These are phyloP conservation scores for Andricus grossulariae DNA, from an alignment of 1,140 invertebrate genomes.

Conservation along the genomic window DNA sequence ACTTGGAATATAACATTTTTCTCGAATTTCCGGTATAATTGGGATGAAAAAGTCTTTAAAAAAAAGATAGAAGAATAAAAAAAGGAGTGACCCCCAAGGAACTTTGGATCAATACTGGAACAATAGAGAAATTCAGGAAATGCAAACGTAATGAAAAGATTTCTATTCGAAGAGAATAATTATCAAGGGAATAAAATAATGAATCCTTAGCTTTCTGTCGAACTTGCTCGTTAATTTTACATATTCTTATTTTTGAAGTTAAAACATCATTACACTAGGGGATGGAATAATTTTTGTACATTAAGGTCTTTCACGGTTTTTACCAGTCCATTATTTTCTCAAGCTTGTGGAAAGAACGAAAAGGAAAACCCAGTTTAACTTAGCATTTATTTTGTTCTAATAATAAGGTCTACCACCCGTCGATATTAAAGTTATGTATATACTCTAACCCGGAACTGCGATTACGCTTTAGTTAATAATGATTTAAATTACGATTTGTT, in stretches of 20 bases:
- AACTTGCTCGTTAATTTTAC: constrained; percentile 4
- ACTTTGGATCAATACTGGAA: constrained; percentile 22
- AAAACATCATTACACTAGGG: background rate
- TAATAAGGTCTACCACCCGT: background rate
- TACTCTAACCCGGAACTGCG: background rate
- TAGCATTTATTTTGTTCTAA: background rate
- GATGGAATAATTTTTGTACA: background rate
- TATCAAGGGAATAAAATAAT: constrained; percentile 16
- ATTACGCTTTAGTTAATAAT: background rate
- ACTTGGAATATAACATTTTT: background rate
- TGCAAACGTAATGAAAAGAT: constrained; percentile 17
- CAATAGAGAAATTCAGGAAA: constrained; percentile 23
- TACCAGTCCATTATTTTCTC: background rate
- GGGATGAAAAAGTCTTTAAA: background rate
- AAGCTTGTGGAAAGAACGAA: background rate
- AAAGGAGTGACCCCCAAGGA: background rate
- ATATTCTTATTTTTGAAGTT: constrained; percentile 5
- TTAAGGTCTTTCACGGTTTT: background rate
- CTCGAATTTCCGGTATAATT: background rate
- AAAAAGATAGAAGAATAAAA: background rate
- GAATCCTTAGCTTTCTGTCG: background rate
- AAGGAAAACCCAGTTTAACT: background rate
- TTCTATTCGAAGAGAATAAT: background rate
- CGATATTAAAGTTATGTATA: background rate
- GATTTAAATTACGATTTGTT: no score